Base-by-base conservation (phyloP, 1,140 invertebrate species). In the Drepana arcuata region DNA sequence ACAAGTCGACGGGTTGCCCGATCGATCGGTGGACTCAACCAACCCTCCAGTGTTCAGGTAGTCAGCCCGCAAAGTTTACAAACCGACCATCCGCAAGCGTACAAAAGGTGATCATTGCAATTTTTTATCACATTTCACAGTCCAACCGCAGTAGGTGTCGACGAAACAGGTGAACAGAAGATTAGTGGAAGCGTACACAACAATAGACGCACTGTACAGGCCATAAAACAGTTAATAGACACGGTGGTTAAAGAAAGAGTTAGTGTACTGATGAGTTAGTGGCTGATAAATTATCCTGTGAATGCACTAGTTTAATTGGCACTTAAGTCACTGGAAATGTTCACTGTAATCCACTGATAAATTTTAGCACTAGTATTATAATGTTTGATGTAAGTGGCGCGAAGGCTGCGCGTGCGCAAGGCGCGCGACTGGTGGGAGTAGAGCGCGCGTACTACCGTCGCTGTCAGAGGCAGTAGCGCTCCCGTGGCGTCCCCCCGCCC, bases 41-140 rank as follows among this genome's bases (percentile, higher is more conserved):
- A 60, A 65, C 63, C 55, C 65, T 65, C 58, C 54, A 55, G 51
- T 53, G 62, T 53, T 67, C 74, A 79, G 74, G 74, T 79, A 79
- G 64, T 67, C 48, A 61, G 47, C 56, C 69, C 72, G 48, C 67
- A 68, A 71, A 77, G 70, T 77, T 74, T 69, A 74, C 71, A 61
- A 71, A 75, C 57, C 41, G 31, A 39, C 41, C 54, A 43, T 62
- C 59, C 58, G 41, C 48, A 47, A 25, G 14, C 40, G 44, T 47
- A 70, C 62, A 69, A 71, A 57, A 51, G 51, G 43, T 35, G 51
- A 51, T 64, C 70, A 69, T 74, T 72, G 69, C 70, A 71, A 77
- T 72, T 78, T 80, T 75, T 80, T 80, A 67, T 78, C 67, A 80
- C 73, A 78, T 77, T 78, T 73, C 72, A 78, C 67, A 74, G 75